Evolutionary conservation across 2,113 vertebrate genomes (phyloP), one percentile per base, ranked within the genome.

Genomic region (Heteronetta atricapilla): DNA sequence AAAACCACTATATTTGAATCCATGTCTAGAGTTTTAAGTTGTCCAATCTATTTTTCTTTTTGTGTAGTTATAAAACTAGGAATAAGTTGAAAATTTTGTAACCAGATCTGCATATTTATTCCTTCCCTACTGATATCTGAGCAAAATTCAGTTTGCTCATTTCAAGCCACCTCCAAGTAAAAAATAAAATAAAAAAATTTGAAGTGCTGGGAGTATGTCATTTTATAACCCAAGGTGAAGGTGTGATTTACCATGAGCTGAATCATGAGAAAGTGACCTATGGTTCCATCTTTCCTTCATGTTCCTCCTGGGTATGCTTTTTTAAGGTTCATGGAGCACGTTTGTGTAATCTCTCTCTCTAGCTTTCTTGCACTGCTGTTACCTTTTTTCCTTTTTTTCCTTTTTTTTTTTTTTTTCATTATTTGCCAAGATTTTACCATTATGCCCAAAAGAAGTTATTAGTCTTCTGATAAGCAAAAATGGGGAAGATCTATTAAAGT

Each of bases 71-170:
- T 12, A 46, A 78, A 92, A 52, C 10, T 34, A 70, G 46, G 33
- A 74, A 25, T n/a, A 20, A 55, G 26, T 56, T 74, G 40, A 80
- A 59, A 40, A 62, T 59, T 94, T 81, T 86, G 25, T 36, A 90
- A 64, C 6, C 0, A 2, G 38, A 63, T 21, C 7, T 74, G 8
- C 2, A 8, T 55, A 36, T 46, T 55, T 2, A 56, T 73, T 72
- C 87, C 22, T 77, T 75, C 25, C 40, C 21, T 62, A 64, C 4
- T 6, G 74, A 38, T 8, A 46, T 73, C n/a, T n/a, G n/a, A n/a
- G n/a, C 40, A 48, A 22, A 62, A 31, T 50, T 82, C 4, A 31
- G 5, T 72, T 79, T 76, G 13, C 8, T 76, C 3, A 16, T 89
- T 92, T 85, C n/a, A 79, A 87, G 29, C 6, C 9, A 8, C 33